Conservation (phyloP, 2,888 invertebrate genomes). For the Nephrotoma guestfalica region DNA sequence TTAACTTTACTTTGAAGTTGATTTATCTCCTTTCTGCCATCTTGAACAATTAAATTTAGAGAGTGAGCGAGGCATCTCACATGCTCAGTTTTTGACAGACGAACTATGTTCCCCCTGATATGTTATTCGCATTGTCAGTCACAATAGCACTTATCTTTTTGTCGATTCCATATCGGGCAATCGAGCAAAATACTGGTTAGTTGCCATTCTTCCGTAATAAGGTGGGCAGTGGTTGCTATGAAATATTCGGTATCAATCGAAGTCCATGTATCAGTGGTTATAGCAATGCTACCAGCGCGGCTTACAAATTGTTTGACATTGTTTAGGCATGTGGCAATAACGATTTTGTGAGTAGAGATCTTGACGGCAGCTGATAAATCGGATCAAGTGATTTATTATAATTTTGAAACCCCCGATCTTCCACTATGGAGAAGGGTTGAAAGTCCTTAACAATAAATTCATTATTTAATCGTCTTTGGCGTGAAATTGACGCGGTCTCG, state of each 20-base stretch:
- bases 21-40: neutral
- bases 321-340: neutral
- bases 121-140: neutral
- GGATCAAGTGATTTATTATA: neutral
- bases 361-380: neutral
- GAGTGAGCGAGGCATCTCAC: no score
- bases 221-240: neutral
- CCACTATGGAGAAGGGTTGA: neutral
- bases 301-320: neutral
- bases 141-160: neutral
- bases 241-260: neutral
- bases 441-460: neutral
- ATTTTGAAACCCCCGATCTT: neutral
- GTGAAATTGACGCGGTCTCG: neutral
- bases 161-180: neutral
- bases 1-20: neutral
- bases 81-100: neutral
- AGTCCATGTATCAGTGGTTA: neutral
- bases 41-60: no score
- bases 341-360: neutral
- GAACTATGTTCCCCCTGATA: neutral
- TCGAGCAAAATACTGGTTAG: neutral
- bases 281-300: neutral
- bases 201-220: neutral
- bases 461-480: neutral